Conservation (phyloP, 1,140 invertebrate species). For the Hermetia illucens region DNA sequence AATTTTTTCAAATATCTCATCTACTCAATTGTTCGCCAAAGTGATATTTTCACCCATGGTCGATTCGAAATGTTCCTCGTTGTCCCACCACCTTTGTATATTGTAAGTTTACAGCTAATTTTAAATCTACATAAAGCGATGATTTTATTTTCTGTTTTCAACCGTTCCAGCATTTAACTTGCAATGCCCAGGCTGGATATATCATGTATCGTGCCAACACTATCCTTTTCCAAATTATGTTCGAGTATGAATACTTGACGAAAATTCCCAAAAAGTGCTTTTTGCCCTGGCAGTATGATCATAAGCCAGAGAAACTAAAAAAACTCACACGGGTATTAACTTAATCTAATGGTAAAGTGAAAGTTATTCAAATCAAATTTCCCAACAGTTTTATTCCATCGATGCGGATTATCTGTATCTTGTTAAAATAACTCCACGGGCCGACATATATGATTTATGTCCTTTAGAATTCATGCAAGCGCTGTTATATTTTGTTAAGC, state of each 20-base stretch:
- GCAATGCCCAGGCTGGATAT: conserved; percentile 22
- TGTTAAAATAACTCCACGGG: conserved; percentile 37
- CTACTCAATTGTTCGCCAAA: conserved; percentile 37
- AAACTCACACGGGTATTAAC: neutral
- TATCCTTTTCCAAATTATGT: conserved; percentile 40
- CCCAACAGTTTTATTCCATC: conserved; percentile 21
- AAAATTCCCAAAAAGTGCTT: conserved; percentile 38
- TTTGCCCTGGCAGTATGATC: conserved; percentile 34
- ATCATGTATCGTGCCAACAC: conserved; percentile 32
- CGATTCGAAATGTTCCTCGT: conserved; percentile 38
- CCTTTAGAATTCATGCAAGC: conserved; percentile 33
- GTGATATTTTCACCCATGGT: conserved; percentile 32
- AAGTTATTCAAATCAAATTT: conserved; percentile 12
- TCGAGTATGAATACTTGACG: conserved; percentile 35
- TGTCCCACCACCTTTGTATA: conserved; percentile 35
- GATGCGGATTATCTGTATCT: conserved; percentile 38
- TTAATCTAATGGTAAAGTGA: conserved; percentile 4
- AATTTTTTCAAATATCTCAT: conserved; percentile 39
- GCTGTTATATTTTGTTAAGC: conserved; percentile 44
- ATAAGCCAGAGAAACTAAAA: conserved; percentile 14
- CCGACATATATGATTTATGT: conserved; percentile 32
- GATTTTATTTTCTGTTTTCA: neutral
- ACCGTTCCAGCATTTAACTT: conserved; percentile 18
- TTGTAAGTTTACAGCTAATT: conserved; percentile 24
- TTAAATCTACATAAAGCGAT: neutral